Evolutionary conservation across 1,140 invertebrate genomes (phyloP).

Genomic region (Drosophila saltans): DNA sequence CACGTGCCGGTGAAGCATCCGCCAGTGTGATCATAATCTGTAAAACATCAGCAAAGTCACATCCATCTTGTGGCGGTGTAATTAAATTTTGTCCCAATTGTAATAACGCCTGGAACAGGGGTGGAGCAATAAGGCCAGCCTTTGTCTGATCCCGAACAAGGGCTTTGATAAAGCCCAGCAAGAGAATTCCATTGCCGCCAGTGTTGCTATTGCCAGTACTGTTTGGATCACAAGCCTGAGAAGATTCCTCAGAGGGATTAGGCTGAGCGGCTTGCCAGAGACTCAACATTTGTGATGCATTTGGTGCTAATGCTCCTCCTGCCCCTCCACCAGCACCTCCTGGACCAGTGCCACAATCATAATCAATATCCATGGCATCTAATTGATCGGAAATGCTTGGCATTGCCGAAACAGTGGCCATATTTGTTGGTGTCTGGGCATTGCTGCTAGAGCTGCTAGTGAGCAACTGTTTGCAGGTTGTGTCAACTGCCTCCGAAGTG

Average conservation of each 20-base stretch:
- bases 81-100: slow-evolving; percentile 89
- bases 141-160: slow-evolving; percentile 89
- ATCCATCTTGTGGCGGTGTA: slow-evolving; percentile 86
- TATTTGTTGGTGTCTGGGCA: slow-evolving; percentile 83
- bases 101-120: slow-evolving; percentile 90
- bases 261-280: slow-evolving; percentile 64
- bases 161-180: slow-evolving; percentile 89
- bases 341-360: slow-evolving; percentile 58
- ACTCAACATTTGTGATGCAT: slow-evolving; percentile 75
- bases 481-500: slow-evolving; percentile 56
- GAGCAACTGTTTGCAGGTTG: slow-evolving; percentile 58
- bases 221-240: slow-evolving; percentile 63
- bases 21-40: slow-evolving; percentile 91
- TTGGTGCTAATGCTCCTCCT: slow-evolving; percentile 67
- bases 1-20: slow-evolving; percentile 89
- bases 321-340: slow-evolving; percentile 3
- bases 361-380: slow-evolving; percentile 82
- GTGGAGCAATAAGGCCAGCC: slow-evolving; percentile 52
- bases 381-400: slow-evolving; percentile 82
- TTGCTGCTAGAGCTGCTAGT: slow-evolving; percentile 82
- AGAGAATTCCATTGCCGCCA: slow-evolving; percentile 89
- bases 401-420: slow-evolving; percentile 82
- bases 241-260: slow-evolving; percentile 67
- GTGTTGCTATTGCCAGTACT: neutral
- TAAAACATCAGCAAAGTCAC: slow-evolving; percentile 92